Conservation (phyloP, 2,888 invertebrate species). For the Spisula solida region DNA sequence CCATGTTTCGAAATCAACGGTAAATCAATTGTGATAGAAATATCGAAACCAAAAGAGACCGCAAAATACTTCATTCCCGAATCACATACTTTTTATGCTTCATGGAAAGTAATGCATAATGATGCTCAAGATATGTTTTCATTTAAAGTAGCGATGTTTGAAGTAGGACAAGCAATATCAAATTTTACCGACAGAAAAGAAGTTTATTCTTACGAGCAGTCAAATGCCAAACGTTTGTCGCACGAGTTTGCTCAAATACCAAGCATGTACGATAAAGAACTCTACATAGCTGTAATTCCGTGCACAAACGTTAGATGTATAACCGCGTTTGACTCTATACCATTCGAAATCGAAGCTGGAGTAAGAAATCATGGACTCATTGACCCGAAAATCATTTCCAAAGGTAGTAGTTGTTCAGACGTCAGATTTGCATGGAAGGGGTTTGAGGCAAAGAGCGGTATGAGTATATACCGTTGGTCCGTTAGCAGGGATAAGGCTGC, state of each 20-base stretch:
- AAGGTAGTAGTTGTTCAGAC: not conserved
- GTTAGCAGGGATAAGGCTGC: constrained; percentile 28
- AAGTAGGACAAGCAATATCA: not conserved
- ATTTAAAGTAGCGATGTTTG: not conserved
- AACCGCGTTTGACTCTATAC: not conserved
- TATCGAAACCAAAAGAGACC: not conserved
- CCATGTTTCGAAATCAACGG: not conserved
- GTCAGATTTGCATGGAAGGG: constrained; percentile 6
- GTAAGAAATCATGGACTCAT: not conserved
- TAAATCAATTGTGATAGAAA: not conserved
- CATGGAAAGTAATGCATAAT: not conserved
- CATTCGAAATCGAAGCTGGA: constrained; percentile 38
- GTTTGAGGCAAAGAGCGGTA: not conserved
- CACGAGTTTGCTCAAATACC: not conserved
- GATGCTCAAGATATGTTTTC: not conserved
- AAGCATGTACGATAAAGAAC: not conserved
- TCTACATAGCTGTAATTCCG: not conserved
- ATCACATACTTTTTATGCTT: not conserved
- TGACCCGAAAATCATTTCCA: not conserved
- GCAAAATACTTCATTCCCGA: not conserved
- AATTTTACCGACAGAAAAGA: not conserved
- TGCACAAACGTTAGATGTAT: constrained; percentile 35
- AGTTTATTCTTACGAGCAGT: not conserved
- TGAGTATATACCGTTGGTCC: constrained; percentile 37
- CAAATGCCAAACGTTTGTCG: not conserved